phyloP scores from a whole-genome alignment of 2,113 vertebrate genomes.

The Entomyzon cyanotis region DNA sequence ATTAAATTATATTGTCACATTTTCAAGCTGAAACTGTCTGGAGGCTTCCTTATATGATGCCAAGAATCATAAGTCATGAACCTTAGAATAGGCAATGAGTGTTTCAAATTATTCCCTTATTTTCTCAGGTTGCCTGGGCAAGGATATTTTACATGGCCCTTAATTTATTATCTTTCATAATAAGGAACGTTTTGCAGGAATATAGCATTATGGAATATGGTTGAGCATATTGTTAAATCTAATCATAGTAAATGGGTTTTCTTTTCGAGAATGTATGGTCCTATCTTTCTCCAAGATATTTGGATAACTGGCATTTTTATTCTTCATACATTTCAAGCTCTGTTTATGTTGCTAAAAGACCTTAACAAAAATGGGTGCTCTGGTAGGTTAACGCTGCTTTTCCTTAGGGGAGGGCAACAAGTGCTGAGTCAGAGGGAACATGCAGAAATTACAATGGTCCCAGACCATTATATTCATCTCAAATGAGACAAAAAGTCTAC shows the following conservation, averaged over 20 bases:
- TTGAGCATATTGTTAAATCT: constrained; percentile 29
- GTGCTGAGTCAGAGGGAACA: not conserved
- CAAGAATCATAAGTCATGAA: constrained; percentile 19
- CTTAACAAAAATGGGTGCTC: not conserved
- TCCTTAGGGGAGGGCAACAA: not conserved
- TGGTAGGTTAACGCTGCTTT: not conserved
- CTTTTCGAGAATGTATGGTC: not conserved
- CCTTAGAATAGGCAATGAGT: not conserved
- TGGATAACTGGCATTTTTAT: not conserved
- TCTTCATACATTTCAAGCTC: not conserved
- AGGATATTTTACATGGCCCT: constrained; percentile 29
- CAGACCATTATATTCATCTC: not conserved
- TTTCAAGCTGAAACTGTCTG: not conserved
- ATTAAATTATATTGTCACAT: not conserved
- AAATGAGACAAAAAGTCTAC: not conserved
- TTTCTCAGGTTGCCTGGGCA: constrained; percentile 13
- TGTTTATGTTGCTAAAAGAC: not conserved
- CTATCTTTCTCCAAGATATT: not conserved
- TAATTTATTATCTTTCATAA: constrained; percentile 62
- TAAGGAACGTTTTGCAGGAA: constrained; percentile 27
- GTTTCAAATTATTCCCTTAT: constrained; percentile 35
- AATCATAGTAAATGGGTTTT: not conserved
- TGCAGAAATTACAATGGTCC: not conserved
- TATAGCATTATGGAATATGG: constrained; percentile 6
- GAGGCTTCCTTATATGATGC: not conserved